phyloP scores from a whole-genome alignment of 2,888 invertebrate genomes.

The Melolontha melolontha region DNA sequence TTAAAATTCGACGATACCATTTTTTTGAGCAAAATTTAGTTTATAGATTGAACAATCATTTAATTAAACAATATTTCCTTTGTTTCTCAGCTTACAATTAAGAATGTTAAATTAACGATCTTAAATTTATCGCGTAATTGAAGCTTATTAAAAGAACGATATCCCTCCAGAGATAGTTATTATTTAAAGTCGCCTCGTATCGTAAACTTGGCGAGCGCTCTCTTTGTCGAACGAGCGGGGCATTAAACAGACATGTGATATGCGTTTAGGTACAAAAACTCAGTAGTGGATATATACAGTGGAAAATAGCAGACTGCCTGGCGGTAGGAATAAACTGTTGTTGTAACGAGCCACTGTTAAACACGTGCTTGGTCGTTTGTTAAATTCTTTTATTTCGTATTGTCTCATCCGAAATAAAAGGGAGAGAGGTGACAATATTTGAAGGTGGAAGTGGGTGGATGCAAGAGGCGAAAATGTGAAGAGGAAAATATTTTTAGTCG shows the following conservation, averaged over 20 bases:
- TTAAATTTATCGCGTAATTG: constrained; percentile 35
- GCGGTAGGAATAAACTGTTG: constrained; percentile 51
- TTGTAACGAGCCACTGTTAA: constrained; percentile 50
- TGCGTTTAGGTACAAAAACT: constrained; percentile 49
- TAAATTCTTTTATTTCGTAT: constrained; percentile 44
- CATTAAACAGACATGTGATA: constrained; percentile 38
- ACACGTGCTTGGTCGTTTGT: constrained; percentile 48
- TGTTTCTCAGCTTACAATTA: constrained; percentile 9
- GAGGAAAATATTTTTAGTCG: constrained; percentile 11
- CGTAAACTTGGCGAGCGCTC: constrained; percentile 21
- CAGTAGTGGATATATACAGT: constrained; percentile 43
- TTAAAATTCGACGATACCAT: too few species aligned
- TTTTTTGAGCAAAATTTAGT: too few species aligned
- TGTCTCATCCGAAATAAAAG: constrained; percentile 13
- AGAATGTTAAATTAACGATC: constrained; percentile 24
- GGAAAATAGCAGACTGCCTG: constrained; percentile 55
- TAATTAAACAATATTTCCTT: too few species aligned
- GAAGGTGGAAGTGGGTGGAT: not conserved
- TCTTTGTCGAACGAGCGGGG: constrained; percentile 36
- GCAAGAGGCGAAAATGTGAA: constrained; percentile 3
- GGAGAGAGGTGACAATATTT: constrained; percentile 1
- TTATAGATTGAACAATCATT: too few species aligned
- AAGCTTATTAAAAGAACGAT: constrained; percentile 35
- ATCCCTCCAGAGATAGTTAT: constrained; percentile 9
- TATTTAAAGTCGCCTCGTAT: constrained; percentile 34